A percentile compares a stretch with the other conserved stretches of the same genome.
These are phyloP conservation scores for Silurus aristotelis DNA, from an alignment of 2,797 vertebrate species.

Conservation along the genomic window DNA sequence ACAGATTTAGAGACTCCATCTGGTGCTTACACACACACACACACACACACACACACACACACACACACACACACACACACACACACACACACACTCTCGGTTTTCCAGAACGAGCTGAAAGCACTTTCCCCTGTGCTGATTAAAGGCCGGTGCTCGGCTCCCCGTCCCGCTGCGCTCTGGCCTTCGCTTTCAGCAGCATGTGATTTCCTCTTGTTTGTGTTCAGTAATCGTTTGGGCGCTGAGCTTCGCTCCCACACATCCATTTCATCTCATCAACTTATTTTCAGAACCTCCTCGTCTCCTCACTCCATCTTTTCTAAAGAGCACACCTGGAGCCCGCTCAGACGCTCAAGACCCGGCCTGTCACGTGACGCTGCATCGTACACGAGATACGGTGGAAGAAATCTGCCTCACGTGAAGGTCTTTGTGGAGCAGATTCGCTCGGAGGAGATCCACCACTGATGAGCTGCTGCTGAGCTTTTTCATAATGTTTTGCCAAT, in stretches of 20 bases:
- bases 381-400: too few species aligned
- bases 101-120: background rate
- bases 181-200: background rate
- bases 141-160: slow-evolving; percentile 7
- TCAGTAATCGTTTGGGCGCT: background rate
- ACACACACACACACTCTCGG: background rate
- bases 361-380: too few species aligned
- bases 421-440: too few species aligned
- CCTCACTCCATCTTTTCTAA: background rate
- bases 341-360: too few species aligned
- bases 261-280: background rate
- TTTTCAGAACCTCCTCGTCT: background rate
- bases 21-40: slow-evolving; percentile 51
- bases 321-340: background rate
- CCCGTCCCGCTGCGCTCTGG: background rate
- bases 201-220: slow-evolving; percentile 17
- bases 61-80: slow-evolving; percentile 9
- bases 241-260: background rate
- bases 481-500: too few species aligned
- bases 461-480: too few species aligned
- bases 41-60: slow-evolving; percentile 26
- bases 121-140: background rate
- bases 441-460: too few species aligned
- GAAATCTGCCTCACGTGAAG: too few species aligned
- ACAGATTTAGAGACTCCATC: slow-evolving; percentile 69